These are phyloP conservation scores for Erebia ligea DNA, from an alignment of 2,888 invertebrate species.

Conservation along the genomic window DNA sequence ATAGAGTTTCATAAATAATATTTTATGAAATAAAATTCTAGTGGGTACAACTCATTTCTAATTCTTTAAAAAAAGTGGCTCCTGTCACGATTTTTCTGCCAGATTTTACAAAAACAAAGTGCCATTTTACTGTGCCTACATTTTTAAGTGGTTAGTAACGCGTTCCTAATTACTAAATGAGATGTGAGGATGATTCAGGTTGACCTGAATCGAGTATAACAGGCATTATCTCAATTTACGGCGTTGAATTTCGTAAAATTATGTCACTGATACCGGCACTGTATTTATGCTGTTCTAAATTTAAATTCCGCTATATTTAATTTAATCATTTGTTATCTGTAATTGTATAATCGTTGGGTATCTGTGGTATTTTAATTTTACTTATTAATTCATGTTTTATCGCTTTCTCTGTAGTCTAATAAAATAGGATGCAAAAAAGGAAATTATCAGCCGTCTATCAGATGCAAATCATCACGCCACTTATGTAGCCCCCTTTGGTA, in stretches of 20 bases:
- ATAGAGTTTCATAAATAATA: no score
- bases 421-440: conserved; percentile 60
- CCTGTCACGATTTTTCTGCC: conserved; percentile 25
- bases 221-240: conserved; percentile 65
- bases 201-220: conserved; percentile 56
- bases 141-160: conserved; percentile 49
- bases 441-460: conserved; percentile 74
- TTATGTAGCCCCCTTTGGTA: conserved; percentile 69
- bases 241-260: conserved; percentile 62
- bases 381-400: not conserved
- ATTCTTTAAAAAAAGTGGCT: not conserved
- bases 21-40: no score
- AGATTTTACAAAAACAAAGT: conserved; percentile 18
- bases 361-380: conserved; percentile 11
- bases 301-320: not conserved
- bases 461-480: conserved; percentile 74
- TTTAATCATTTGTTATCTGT: not conserved
- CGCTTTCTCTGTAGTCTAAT: conserved; percentile 61
- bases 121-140: conserved; percentile 39
- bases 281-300: conserved; percentile 12
- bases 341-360: not conserved
- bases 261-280: conserved; percentile 31
- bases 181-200: conserved; percentile 57
- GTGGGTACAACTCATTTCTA: no score
- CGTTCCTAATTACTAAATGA: conserved; percentile 55